Base-by-base conservation (phyloP, 1,140 invertebrate genomes). In the Aphidius gifuensis region DNA sequence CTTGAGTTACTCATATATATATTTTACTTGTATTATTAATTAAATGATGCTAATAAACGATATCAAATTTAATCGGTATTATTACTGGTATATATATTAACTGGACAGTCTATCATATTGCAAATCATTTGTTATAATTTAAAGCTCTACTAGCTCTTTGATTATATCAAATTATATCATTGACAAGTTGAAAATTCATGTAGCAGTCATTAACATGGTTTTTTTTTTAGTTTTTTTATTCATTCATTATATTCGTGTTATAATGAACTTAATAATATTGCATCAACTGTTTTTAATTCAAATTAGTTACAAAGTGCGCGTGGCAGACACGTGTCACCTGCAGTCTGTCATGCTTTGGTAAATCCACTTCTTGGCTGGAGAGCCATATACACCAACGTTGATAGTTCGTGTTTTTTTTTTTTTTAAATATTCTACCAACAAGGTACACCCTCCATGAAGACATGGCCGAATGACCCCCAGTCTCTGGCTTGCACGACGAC, bases 301-400 rank as follows among this genome's bases (percentile, higher is more conserved):
- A 60, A 51, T 50, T 32, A 58, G 65, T 57, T 60, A 60, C 59
- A 66, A 68, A 38, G 58, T 62, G 67, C 69, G 71, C 72, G 73
- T 77, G 71, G 66, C 71, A 57, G 70, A 66, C 77, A 75, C 79
- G 79, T 79, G 78, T 79, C 78, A 80, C 78, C 78, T 80, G 23
- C 23, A 32, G 77, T 80, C 76, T 73, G 77, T 78, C 69, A 78
- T 69, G 78, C 64, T 77, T 71, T 68, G 70, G 66, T 72, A 74
- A 70, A 43, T 43, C 23, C 23, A 32, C 4, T 32, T 32, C 23
- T 32, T 32, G 4, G 23, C 23, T 32, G 4, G 9, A 49, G 44
- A 7, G 5, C 42, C n/a, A 38, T 60, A 42, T 5, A 58, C 16
- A 40, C 5, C 23, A 39, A 39, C 23, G 23, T 4, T 4, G 23